Percentiles rank a stretch among this genome's conserved stretches.
Conservation (phyloP, 1,140 invertebrate species). For the Galleria mellonella region DNA sequence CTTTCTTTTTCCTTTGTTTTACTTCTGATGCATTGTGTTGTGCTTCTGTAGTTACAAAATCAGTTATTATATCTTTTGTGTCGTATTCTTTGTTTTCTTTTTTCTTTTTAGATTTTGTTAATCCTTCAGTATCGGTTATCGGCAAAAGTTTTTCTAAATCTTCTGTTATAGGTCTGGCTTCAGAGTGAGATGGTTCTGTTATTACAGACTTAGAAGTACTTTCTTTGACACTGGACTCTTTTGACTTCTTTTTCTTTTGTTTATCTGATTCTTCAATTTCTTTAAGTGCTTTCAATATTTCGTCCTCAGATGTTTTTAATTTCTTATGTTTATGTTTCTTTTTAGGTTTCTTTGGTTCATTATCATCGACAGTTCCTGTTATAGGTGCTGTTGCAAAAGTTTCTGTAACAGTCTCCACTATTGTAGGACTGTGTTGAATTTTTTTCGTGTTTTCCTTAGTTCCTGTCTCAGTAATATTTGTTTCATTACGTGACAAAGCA, state of each 20-base stretch:
- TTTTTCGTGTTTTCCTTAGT: conserved; percentile 28
- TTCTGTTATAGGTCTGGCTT: background rate
- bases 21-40: background rate
- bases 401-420: conserved; percentile 34
- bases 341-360: conserved; percentile 49
- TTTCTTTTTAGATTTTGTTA: conserved; percentile 13
- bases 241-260: conserved; percentile 46
- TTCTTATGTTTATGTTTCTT: conserved; percentile 68
- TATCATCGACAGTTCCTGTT: conserved; percentile 15
- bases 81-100: conserved; percentile 6
- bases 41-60: conserved; percentile 8
- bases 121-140: background rate
- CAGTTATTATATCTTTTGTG: background rate
- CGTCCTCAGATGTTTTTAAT: conserved; percentile 61
- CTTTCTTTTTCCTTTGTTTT: conserved; percentile 18
- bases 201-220: conserved; percentile 10
- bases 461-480: conserved; percentile 8
- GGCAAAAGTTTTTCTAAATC: no score
- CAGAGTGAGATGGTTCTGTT: background rate
- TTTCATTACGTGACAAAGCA: background rate
- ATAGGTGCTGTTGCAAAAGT: conserved; percentile 7
- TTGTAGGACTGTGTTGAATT: conserved; percentile 30
- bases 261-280: conserved; percentile 68
- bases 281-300: conserved; percentile 73
- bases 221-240: conserved; percentile 31